These are phyloP conservation scores for Salvelinus namaycush DNA, from an alignment of 2,113 vertebrate species.

Conservation along the genomic window DNA sequence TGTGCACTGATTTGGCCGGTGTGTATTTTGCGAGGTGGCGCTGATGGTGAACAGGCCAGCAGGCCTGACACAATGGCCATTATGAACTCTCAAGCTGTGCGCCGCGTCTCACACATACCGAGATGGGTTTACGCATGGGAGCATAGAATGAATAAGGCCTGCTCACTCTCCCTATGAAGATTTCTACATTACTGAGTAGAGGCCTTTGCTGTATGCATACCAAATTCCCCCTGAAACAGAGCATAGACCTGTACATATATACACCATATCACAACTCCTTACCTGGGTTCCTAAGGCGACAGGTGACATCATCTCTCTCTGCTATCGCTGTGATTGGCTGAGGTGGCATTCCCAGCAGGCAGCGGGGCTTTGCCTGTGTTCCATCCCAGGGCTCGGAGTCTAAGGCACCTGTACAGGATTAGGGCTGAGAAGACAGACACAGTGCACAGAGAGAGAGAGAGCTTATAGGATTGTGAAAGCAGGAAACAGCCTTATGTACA, in stretches of 20 bases:
- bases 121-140: conserved; percentile 26
- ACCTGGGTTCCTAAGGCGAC: conserved; percentile 14
- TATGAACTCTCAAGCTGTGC: conserved; percentile 36
- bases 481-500: conserved; percentile 36
- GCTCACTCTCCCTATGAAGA: neutral
- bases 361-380: conserved; percentile 17
- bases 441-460: conserved; percentile 29
- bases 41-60: conserved; percentile 64
- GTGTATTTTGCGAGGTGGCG: conserved; percentile 65
- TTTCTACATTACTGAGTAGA: neutral
- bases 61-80: conserved; percentile 32
- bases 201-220: neutral
- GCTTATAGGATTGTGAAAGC: conserved; percentile 27
- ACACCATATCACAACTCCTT: neutral
- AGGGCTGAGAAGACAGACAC: conserved; percentile 27
- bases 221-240: neutral
- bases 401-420: conserved; percentile 58
- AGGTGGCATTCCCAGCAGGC: conserved; percentile 37
- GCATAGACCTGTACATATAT: neutral
- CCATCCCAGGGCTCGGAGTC: conserved; percentile 20
- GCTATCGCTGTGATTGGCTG: neutral
- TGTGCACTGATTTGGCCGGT: conserved; percentile 20
- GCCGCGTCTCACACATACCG: conserved; percentile 30
- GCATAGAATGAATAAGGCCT: neutral
- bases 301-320: conserved; percentile 17